These are phyloP conservation scores for Myotis pilosus DNA, from an alignment of 2,797 vertebrate genomes.

Conservation along the genomic window DNA sequence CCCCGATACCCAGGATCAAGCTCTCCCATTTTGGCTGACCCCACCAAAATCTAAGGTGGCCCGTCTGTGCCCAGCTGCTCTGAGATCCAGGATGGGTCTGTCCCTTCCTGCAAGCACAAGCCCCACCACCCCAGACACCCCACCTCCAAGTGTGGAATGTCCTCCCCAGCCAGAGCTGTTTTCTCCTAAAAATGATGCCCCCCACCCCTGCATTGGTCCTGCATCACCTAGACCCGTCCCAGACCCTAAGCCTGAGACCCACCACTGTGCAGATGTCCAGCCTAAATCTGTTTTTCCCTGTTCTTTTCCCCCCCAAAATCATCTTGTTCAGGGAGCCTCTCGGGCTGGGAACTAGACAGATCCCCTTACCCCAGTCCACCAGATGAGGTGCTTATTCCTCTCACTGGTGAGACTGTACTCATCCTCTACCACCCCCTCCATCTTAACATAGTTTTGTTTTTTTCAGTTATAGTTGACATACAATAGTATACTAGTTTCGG, in stretches of 20 bases:
- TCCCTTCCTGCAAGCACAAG: neutral
- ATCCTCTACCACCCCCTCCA: too few species aligned
- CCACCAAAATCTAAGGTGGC: neutral
- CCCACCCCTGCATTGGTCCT: neutral
- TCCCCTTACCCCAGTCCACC: neutral
- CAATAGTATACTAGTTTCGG: neutral
- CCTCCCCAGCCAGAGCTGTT: neutral
- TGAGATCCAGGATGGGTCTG: too few species aligned
- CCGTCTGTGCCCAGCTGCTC: neutral
- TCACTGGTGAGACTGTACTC: neutral
- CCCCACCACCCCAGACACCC: neutral
- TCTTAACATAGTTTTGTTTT: neutral
- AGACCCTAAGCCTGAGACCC: neutral
- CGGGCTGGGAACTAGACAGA: neutral
- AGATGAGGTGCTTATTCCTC: neutral
- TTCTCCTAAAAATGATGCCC: neutral
- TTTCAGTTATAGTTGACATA: neutral
- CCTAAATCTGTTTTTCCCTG: neutral
- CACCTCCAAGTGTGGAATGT: neutral
- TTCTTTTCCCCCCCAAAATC: neutral
- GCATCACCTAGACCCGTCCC: neutral
- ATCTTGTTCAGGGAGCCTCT: neutral
- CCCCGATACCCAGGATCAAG: neutral
- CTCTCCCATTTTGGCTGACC: neutral
- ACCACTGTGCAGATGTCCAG: neutral